Conservation (phyloP, 2,888 invertebrate genomes). For the Notocelia uddmanniana region DNA sequence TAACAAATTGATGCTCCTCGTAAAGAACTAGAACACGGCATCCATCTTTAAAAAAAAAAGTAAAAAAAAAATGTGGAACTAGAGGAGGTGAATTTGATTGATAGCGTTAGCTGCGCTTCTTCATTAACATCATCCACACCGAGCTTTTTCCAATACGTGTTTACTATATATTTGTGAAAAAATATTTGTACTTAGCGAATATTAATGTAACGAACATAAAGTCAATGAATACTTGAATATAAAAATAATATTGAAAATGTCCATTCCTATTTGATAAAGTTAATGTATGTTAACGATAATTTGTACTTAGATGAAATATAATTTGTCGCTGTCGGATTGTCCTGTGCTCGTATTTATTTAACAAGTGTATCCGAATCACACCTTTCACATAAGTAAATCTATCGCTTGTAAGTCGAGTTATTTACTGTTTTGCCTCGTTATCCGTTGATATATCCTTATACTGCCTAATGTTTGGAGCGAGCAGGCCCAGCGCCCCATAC, state of each 20-base stretch:
- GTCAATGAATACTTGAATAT: constrained; percentile 62
- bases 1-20: background rate
- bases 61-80: background rate
- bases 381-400: constrained; percentile 48
- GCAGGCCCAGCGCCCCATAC: constrained; percentile 7
- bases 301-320: constrained; percentile 55
- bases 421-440: constrained; percentile 17
- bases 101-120: constrained; percentile 44
- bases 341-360: constrained; percentile 59
- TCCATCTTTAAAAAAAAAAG: background rate
- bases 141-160: constrained; percentile 51
- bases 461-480: constrained; percentile 16
- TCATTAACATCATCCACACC: constrained; percentile 36
- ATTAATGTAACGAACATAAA: constrained; percentile 62
- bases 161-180: constrained; percentile 60
- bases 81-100: constrained; percentile 24
- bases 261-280: constrained; percentile 66
- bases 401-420: constrained; percentile 26
- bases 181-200: constrained; percentile 60
- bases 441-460: constrained; percentile 12
- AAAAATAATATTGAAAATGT: constrained; percentile 58
- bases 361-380: constrained; percentile 67
- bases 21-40: background rate
- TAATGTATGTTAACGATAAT: constrained; percentile 60
- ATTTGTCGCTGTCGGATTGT: constrained; percentile 73